Conservation (phyloP, 2,797 vertebrate genomes). For the Orientallactaga sibirica region DNA sequence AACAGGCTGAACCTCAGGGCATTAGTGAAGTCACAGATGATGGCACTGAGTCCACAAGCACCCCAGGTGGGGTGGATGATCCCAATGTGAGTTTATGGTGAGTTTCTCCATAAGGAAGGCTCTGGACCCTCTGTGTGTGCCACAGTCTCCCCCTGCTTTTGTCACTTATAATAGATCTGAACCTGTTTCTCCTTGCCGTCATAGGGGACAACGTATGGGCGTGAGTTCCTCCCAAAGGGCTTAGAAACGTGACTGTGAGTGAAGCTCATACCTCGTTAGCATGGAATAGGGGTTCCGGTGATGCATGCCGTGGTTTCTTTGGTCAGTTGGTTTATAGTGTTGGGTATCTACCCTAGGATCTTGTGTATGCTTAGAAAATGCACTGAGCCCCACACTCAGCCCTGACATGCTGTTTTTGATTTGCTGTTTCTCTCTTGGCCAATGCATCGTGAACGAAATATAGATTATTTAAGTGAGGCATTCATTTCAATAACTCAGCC, state of each 20-base stretch:
- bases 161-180: background rate
- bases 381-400: background rate
- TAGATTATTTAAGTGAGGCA: background rate
- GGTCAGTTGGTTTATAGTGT: background rate
- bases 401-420: background rate
- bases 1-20: background rate
- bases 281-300: background rate
- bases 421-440: background rate
- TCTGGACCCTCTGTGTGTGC: too few relatives aligned
- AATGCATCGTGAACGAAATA: background rate
- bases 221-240: background rate
- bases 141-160: background rate
- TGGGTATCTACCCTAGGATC: background rate
- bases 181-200: background rate
- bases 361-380: background rate
- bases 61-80: too few relatives aligned
- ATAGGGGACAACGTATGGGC: background rate
- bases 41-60: too few relatives aligned
- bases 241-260: background rate
- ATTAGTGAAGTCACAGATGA: background rate
- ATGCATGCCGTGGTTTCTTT: background rate
- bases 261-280: background rate
- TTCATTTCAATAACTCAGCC: background rate
- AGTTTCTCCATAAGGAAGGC: background rate
- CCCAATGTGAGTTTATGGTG: background rate